Percentiles rank a stretch among this genome's conserved stretches.
phyloP scores from a whole-genome alignment of 1,140 invertebrate genomes.

The Lordiphosa clarofinis region DNA sequence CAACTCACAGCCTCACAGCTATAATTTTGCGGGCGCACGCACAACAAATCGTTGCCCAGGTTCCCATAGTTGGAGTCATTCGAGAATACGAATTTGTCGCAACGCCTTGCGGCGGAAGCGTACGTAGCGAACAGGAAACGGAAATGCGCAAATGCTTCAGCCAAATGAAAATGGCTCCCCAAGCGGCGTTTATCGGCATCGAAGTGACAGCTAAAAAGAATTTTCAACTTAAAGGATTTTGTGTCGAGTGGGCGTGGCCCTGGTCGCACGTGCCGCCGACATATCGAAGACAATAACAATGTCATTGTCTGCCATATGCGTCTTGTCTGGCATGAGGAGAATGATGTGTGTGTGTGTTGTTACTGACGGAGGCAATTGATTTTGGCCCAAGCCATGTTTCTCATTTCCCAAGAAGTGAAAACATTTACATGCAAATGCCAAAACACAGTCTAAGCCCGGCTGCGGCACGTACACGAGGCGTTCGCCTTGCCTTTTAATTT shows the following conservation, averaged over 20 bases:
- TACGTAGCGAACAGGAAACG: slow-evolving; percentile 38
- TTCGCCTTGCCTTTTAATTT: slow-evolving; percentile 65
- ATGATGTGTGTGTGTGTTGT: slow-evolving; percentile 7
- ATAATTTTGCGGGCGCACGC: slow-evolving; percentile 40
- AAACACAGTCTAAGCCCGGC: slow-evolving; percentile 44
- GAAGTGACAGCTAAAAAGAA: slow-evolving; percentile 27
- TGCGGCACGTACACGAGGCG: slow-evolving; percentile 47
- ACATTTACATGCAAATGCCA: slow-evolving; percentile 72
- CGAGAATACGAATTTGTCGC: slow-evolving; percentile 19
- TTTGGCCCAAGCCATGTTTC: slow-evolving; percentile 1
- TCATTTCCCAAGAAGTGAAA: slow-evolving; percentile 23
- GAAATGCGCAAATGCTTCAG: slow-evolving; percentile 66
- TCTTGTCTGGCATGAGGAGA: not conserved
- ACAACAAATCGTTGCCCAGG: slow-evolving; percentile 39
- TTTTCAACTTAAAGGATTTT: slow-evolving; percentile 2
- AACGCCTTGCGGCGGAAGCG: slow-evolving; percentile 50
- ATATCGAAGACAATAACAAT: slow-evolving; percentile 44
- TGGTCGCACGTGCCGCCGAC: slow-evolving; percentile 34
- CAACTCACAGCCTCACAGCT: slow-evolving; percentile 27
- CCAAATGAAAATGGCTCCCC: slow-evolving; percentile 63
- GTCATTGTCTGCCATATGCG: slow-evolving; percentile 26
- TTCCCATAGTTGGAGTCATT: slow-evolving; percentile 11
- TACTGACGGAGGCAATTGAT: slow-evolving; percentile 22
- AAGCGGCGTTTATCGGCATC: slow-evolving; percentile 47
- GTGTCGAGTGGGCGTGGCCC: slow-evolving; percentile 6